Conservation (phyloP, 2,113 vertebrate genomes). For the Plestiodon gilberti region DNA sequence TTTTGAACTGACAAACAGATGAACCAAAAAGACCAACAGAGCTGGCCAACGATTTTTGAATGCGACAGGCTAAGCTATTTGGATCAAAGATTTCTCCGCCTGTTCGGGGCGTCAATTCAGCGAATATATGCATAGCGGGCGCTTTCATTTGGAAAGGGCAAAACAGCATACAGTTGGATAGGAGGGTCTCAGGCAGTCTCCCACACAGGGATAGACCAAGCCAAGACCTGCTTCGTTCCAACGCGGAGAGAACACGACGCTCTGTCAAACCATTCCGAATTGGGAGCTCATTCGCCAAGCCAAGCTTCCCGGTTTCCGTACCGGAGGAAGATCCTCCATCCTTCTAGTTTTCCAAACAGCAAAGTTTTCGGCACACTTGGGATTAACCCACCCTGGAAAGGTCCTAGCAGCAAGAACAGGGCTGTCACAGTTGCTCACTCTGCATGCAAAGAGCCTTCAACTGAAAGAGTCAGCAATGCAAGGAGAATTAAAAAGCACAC, state of each 20-base stretch:
- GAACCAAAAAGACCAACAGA: not conserved
- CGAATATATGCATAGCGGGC: too few species aligned
- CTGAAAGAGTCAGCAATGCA: conserved; percentile 72
- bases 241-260: too few species aligned
- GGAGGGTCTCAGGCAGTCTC: too few species aligned
- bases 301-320: not conserved
- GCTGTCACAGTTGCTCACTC: conserved; percentile 58
- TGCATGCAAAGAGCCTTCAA: conserved; percentile 69
- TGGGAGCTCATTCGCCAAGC: too few species aligned
- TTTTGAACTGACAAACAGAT: not conserved
- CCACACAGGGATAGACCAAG: too few species aligned
- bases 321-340: not conserved
- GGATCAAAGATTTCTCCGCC: too few species aligned
- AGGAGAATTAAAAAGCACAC: conserved; percentile 77
- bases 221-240: too few species aligned
- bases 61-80: not conserved
- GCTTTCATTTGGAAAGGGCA: too few species aligned
- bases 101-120: not conserved
- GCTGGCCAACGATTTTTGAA: too few species aligned
- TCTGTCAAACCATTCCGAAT: too few species aligned
- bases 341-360: conserved; percentile 32
- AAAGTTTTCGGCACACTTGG: conserved; percentile 41
- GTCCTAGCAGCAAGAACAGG: conserved; percentile 61
- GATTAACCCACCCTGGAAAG: conserved; percentile 59
- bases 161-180: too few species aligned